These are phyloP conservation scores for Okamejei kenojei DNA, from an alignment of 2,797 vertebrate genomes.

Conservation along the genomic window DNA sequence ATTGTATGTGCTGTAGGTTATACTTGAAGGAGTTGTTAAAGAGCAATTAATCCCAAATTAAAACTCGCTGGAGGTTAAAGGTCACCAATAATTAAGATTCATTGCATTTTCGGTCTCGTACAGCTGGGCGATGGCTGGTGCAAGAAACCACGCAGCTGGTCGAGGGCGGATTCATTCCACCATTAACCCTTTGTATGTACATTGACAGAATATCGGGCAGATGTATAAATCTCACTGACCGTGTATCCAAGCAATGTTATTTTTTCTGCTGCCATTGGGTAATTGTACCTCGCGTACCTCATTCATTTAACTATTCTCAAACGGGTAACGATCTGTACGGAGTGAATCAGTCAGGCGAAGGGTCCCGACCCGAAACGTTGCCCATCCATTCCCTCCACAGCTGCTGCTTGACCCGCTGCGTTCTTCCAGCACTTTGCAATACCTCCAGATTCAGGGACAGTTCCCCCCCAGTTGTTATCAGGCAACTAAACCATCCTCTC, in stretches of 20 bases:
- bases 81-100: slow-evolving; percentile 7
- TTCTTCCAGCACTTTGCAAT: no score
- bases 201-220: background rate
- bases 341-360: no score
- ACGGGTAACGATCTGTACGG: background rate
- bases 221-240: background rate
- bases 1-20: background rate
- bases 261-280: background rate
- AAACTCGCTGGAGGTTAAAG: background rate
- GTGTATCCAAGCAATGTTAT: background rate
- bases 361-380: no score
- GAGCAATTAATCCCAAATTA: slow-evolving; percentile 16
- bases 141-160: background rate
- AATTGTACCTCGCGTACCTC: background rate
- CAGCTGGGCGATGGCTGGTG: background rate
- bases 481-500: no score
- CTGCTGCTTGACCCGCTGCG: no score
- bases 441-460: no score
- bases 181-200: background rate
- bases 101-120: background rate
- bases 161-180: background rate
- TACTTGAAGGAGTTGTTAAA: slow-evolving; percentile 8
- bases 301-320: background rate
- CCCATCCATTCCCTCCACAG: no score
- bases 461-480: no score